Base-by-base conservation (phyloP, 2,888 invertebrate genomes). In the Epistrophella euchroma region DNA sequence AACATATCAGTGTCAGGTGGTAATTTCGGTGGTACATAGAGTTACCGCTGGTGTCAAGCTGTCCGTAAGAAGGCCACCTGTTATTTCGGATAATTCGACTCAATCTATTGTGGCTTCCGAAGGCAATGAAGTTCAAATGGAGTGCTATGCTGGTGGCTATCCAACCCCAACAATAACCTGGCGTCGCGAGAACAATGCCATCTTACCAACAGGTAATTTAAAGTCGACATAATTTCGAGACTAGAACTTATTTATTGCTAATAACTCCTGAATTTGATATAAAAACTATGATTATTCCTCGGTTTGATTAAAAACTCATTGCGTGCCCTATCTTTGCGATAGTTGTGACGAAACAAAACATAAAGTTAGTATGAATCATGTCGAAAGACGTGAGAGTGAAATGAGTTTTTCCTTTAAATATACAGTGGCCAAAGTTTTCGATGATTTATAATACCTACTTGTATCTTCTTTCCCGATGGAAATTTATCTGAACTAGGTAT, bases 1-100 rank as follows among this genome's bases (percentile, higher is more conserved):
- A 4, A 94, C 94, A 89, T 98, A 98, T 92, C 95, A 96, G 88
- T 98, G 98, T 90, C 97, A 97, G 91, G 96, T 98, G 22, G 93
- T 97, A 17, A 96, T 97, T 77, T 96, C 97, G 0, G 93, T 97
- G 0, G 96, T 94, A 88, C 97, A 95, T 92, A 95, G 95, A 91
- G 96, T 97, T 37, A 94, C 95, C 0, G 98, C 97, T 0, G 96
- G 96, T 90, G 98, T 98, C 4, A 96, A 97, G 89, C 93, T 98
- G 0, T 96, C 96, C 89, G 98, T 98, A 0, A 94, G 98, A n/a
- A 94, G 97, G 72, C 97, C 97, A 0, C 98, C 98, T 15, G 96
- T 98, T 89, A 98, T 98, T 88, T 97, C 97, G 0, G 98, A 98
- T 91, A 98, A 98, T 92, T 98, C 98, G 0, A 98, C 98, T 0